Evolutionary conservation across 2,797 vertebrate genomes (phyloP), one percentile per base, ranked within the genome.

Genomic region (Cebuella pygmaea): DNA sequence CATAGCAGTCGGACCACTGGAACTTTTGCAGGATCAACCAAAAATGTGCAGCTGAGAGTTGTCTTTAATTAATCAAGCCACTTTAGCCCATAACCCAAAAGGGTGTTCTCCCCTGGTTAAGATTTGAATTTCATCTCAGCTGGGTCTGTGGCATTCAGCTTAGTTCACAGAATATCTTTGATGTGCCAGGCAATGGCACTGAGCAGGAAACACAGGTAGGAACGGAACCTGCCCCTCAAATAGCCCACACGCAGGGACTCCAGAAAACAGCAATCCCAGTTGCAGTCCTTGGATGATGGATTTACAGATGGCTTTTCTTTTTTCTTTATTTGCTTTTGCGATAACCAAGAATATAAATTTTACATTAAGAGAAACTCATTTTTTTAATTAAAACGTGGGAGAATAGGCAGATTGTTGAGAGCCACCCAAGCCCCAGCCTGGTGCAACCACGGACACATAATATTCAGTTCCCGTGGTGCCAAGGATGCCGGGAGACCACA

Each of bases 201-300:
- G 61, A 8, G 5, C n/a, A 15, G 90, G 44, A 64, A 19, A 30
- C 0, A 1, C 2, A 20, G 24, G 5, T 0, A 2, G 33, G n/a
- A 26, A 5, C 4, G 5, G 75, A 20, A 22, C 2, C 48, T 3
- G 6, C 59, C 92, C 84, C 59, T 95, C 89, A 8, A 55, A 13
- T 0, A 52, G 24, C 64, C 55, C 44, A 13, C 15, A 0, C 1
- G 0, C 0, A 15, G 12, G 59, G n/a, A 5, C 10, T 7, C 0
- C 41, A 20, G 64, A 22, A 14, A 30, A 78, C 33, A 11, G 46
- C 13, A 13, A 0, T 5, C 12, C 8, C 30, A 30, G 33, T 0
- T 11, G 24, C 48, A 57, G 11, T 26, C 22, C 26, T 76, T 46
- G 0, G 9, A 26, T 7, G 4, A 30, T 1, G 7, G 61, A 52